Percentiles rank a stretch among this genome's conserved stretches.
These are phyloP conservation scores for Caloenas nicobarica DNA, from an alignment of 2,113 vertebrate species.

Conservation along the genomic window DNA sequence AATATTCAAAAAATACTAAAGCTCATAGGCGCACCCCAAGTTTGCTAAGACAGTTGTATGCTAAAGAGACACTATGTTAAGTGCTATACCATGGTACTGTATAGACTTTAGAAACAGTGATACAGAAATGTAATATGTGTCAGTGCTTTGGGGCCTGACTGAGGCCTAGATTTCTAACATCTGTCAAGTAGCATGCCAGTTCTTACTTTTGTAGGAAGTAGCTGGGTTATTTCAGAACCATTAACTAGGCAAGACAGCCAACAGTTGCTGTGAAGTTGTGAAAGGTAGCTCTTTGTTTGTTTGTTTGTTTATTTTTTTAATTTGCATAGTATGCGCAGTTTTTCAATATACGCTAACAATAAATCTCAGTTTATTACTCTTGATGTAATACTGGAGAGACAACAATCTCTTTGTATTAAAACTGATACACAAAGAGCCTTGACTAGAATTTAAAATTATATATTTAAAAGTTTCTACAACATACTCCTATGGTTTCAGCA, in stretches of 20 bases:
- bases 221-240: neutral
- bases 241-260: neutral
- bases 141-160: neutral
- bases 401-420: constrained; percentile 8
- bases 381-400: neutral
- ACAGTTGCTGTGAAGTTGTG: neutral
- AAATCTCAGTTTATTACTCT: neutral
- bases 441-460: neutral
- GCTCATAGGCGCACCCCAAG: neutral
- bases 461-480: neutral
- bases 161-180: neutral
- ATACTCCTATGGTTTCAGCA: neutral
- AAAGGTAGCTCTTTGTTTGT: neutral
- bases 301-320: neutral
- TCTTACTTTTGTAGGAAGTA: neutral
- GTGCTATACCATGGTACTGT: neutral
- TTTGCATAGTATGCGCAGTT: neutral
- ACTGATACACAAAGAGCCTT: neutral
- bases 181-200: neutral
- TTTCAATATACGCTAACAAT: neutral
- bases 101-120: neutral
- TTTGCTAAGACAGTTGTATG: neutral
- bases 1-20: too few species aligned
- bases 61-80: neutral
- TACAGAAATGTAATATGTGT: neutral